phyloP scores from a whole-genome alignment of 2,888 invertebrate species.

The Limnephilus rhombicus region DNA sequence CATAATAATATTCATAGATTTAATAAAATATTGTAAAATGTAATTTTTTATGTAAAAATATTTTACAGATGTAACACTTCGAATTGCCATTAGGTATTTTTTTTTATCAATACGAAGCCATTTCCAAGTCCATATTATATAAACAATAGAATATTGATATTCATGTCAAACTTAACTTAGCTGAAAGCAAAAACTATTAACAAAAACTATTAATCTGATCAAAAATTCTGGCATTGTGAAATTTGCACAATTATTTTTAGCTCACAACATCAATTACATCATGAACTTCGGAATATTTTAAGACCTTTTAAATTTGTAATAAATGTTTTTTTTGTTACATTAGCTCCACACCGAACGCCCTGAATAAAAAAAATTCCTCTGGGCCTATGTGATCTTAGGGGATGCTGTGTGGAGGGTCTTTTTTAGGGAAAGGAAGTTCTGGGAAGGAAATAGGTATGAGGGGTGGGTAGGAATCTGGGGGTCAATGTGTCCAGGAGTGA shows the following conservation, averaged over 20 bases:
- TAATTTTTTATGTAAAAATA: not conserved
- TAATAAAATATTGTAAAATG: not conserved
- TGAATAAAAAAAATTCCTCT: too few species aligned
- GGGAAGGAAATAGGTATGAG: too few species aligned
- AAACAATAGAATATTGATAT: not conserved
- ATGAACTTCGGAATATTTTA: not conserved
- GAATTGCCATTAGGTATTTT: not conserved
- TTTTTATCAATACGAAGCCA: not conserved
- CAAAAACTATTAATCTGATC: not conserved
- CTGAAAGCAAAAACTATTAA: not conserved
- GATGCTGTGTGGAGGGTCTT: too few species aligned
- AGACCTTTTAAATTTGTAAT: too few species aligned
- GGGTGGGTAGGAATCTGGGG: too few species aligned
- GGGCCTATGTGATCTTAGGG: too few species aligned
- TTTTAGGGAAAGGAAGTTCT: too few species aligned
- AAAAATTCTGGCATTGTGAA: not conserved
- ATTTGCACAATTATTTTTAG: not conserved
- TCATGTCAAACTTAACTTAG: not conserved
- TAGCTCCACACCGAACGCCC: too few species aligned
- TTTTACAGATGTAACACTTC: not conserved
- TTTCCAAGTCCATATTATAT: not conserved
- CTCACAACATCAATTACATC: not conserved
- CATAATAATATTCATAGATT: conserved; percentile 18
- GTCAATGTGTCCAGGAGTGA: too few species aligned
- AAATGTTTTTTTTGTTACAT: too few species aligned